Evolutionary conservation across 2,888 invertebrate genomes (phyloP).

Genomic region (Melieria picta): DNA sequence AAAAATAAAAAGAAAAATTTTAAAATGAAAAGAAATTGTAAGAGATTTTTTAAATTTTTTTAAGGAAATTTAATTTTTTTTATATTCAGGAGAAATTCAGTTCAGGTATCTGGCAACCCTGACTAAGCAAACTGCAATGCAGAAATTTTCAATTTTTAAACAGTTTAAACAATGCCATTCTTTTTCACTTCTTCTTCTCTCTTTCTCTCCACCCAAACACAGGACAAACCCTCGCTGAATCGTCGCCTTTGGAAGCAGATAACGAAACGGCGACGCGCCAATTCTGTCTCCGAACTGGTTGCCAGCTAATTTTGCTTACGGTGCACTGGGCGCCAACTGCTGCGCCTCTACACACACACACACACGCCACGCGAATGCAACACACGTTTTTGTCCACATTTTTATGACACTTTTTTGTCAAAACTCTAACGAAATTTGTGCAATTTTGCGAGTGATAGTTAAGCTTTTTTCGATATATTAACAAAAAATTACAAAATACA

Average conservation of each 20-base stretch:
- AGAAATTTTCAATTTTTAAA: no score
- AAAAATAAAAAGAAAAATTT: no score
- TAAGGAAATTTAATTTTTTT: no score
- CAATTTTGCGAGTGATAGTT: constrained; percentile 5
- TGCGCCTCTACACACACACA: not conserved
- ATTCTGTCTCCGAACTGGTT: constrained; percentile 64
- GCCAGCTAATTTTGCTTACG: constrained; percentile 45
- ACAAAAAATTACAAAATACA: no score
- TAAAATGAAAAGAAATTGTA: no score
- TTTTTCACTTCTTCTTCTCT: not conserved
- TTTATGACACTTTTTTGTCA: no score
- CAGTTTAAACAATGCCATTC: no score
- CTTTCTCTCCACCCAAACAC: constrained; percentile 36
- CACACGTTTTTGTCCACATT: not conserved
- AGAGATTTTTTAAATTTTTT: no score
- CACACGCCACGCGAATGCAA: not conserved
- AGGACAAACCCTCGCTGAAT: constrained; percentile 82
- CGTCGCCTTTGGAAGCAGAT: constrained; percentile 84
- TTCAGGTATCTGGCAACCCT: no score
- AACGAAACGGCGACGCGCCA: constrained; percentile 75
- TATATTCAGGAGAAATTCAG: no score
- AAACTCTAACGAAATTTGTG: not conserved
- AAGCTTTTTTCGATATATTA: not conserved
- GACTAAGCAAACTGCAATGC: no score
- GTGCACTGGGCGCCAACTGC: not conserved